These are phyloP conservation scores for Ceyx melanurus DNA, from an alignment of 2,113 vertebrate genomes.

Conservation along the genomic window DNA sequence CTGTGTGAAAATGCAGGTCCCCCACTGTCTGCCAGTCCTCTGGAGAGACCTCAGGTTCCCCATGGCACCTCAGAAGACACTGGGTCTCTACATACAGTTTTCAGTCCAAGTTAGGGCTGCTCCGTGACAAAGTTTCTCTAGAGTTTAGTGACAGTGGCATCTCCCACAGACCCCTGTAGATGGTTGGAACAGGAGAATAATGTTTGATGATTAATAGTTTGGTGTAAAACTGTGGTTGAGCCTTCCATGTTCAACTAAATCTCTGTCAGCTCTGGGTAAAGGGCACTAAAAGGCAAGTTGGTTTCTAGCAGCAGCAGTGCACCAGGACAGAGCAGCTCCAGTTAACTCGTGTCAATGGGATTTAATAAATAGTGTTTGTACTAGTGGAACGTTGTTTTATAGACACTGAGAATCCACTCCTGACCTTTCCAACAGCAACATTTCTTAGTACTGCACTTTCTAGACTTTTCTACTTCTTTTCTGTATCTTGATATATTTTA, in stretches of 20 bases:
- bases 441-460: slow-evolving; percentile 4
- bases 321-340: neutral
- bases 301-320: neutral
- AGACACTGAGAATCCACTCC: neutral
- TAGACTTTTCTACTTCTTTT: slow-evolving; percentile 28
- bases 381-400: neutral
- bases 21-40: neutral
- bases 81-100: neutral
- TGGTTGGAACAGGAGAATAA: slow-evolving; percentile 19
- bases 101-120: neutral
- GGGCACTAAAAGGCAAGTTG: slow-evolving; percentile 11
- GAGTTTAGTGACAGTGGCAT: neutral
- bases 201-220: slow-evolving; percentile 15
- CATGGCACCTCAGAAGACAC: neutral
- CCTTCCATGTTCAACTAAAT: slow-evolving; percentile 28
- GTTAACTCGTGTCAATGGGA: neutral
- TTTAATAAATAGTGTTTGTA: neutral
- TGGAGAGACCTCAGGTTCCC: neutral
- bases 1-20: neutral
- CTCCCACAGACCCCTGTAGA: slow-evolving; percentile 16
- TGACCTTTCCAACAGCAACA: slow-evolving; percentile 34
- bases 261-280: slow-evolving; percentile 51
- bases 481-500: slow-evolving; percentile 17
- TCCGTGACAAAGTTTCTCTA: neutral
- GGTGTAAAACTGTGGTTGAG: neutral